Evolutionary conservation across 1,140 invertebrate genomes (phyloP).

Genomic region (Heliconius hewitsoni): DNA sequence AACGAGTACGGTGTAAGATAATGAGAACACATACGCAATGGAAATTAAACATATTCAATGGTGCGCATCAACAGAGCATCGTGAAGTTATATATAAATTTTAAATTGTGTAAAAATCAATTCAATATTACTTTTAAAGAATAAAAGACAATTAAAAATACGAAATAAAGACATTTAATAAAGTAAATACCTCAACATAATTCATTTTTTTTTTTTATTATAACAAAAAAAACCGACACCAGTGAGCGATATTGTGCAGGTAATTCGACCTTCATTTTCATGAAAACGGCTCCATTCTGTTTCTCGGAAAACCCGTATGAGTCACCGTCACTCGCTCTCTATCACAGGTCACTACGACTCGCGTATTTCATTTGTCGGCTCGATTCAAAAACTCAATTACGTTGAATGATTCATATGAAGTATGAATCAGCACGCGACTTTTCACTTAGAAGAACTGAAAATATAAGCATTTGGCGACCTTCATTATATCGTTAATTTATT

Average conservation of each 20-base stretch:
- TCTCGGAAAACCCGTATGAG: constrained; percentile 79
- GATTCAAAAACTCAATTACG: constrained; percentile 78
- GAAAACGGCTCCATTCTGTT: constrained; percentile 67
- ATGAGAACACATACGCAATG: constrained; percentile 17
- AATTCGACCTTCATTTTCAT: constrained; percentile 70
- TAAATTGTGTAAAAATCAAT: background rate
- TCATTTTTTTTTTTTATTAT: background rate
- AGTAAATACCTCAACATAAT: background rate
- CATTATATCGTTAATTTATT: constrained; percentile 5
- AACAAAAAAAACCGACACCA: constrained; percentile 30
- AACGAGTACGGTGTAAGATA: background rate
- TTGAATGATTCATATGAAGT: constrained; percentile 71
- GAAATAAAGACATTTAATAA: background rate
- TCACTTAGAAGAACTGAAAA: constrained; percentile 40
- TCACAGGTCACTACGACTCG: constrained; percentile 70
- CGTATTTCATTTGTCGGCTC: constrained; percentile 74
- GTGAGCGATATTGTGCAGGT: constrained; percentile 30
- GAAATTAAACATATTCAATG: background rate
- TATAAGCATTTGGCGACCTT: constrained; percentile 8
- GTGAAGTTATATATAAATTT: background rate
- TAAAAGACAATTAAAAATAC: background rate
- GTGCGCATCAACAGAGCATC: background rate
- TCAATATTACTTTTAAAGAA: background rate
- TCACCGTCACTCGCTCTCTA: constrained; percentile 68
- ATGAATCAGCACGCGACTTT: constrained; percentile 73